These are phyloP conservation scores for Anguilla pacifica DNA, from an alignment of 2,797 vertebrate genomes.

Conservation along the genomic window DNA sequence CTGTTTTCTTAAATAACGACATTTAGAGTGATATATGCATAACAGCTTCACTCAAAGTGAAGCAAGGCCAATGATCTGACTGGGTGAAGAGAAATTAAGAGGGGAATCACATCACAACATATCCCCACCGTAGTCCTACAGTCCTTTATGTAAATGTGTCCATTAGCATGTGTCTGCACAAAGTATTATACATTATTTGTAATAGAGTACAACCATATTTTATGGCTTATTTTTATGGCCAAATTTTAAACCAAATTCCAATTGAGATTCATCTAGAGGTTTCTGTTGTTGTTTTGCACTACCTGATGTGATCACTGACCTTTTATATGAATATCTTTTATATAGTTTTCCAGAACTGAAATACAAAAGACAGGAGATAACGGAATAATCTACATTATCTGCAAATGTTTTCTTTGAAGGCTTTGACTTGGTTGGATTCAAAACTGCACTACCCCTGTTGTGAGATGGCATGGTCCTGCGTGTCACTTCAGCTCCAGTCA, in stretches of 20 bases:
- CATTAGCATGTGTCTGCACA: neutral
- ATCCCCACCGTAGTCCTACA: neutral
- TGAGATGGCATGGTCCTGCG: neutral
- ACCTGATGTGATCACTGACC: neutral
- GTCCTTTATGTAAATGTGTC: neutral
- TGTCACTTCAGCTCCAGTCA: neutral
- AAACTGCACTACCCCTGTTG: neutral
- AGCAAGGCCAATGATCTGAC: neutral
- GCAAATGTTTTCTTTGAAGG: neutral
- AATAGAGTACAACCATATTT: neutral
- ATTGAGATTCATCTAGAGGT: neutral
- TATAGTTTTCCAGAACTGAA: slow-evolving; percentile 7
- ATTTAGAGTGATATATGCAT: neutral
- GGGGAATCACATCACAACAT: neutral
- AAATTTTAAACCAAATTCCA: slow-evolving; percentile 1
- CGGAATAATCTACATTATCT: neutral
- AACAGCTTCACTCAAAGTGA: neutral
- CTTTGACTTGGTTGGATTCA: neutral
- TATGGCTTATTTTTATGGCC: neutral
- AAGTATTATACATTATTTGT: neutral
- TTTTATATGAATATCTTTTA: slow-evolving; percentile 7
- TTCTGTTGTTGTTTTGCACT: neutral
- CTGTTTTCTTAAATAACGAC: neutral
- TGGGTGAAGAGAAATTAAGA: neutral
- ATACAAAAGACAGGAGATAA: neutral